Conservation (phyloP, 2,797 vertebrate species). For the Mycteria americana region DNA sequence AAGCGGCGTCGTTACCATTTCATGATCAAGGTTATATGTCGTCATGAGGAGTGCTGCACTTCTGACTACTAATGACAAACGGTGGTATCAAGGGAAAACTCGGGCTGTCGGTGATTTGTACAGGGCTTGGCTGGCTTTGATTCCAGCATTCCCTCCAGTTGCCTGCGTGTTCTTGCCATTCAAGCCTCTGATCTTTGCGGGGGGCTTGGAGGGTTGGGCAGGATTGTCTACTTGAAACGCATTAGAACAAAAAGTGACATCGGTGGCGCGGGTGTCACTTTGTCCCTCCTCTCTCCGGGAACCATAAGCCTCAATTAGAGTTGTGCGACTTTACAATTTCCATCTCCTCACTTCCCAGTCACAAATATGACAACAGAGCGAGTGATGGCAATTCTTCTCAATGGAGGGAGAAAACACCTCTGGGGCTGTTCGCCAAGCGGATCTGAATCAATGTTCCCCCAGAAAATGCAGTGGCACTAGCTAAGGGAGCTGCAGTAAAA, state of each 20-base stretch:
- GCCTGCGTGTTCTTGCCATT: not conserved
- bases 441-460: not conserved
- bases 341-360: not conserved
- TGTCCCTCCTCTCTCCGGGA: not conserved
- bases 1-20: accelerated
- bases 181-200: not conserved
- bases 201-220: not conserved
- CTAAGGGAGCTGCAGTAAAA: not conserved
- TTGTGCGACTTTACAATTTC: not conserved
- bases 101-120: not conserved
- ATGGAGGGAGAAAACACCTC: not conserved
- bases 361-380: not conserved
- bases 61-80: not conserved
- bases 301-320: not conserved
- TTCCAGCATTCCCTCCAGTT: not conserved
- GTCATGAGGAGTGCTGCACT: not conserved
- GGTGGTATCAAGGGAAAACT: not conserved
- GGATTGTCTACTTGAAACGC: not conserved
- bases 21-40: not conserved
- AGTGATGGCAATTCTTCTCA: not conserved
- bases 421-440: not conserved
- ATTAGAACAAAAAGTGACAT: conserved; percentile 7
- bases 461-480: not conserved
- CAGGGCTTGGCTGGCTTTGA: not conserved
- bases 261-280: not conserved